Evolutionary conservation across 1,140 invertebrate species (phyloP), one percentile per base, ranked within the genome.

Genomic region (Brachionus rotundiformis): DNA sequence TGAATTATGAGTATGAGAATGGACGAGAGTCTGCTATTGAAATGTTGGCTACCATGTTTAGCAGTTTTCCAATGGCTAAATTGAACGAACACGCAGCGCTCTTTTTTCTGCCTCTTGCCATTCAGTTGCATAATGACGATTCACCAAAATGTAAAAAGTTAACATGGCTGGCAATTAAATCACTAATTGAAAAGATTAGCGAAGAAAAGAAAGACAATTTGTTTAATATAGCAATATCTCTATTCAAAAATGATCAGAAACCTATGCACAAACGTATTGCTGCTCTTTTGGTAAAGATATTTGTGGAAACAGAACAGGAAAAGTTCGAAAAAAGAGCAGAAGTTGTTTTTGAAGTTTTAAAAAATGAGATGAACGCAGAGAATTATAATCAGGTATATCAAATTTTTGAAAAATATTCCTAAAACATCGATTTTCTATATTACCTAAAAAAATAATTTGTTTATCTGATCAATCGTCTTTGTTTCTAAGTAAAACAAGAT

Each of bases 21-120:
- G 95, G 95, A 3, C 89, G 95, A 29, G 89, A 93, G 65, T 95
- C 94, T 8, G 93, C 93, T 0, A 87, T 96, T 0, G 92, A 93
- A 85, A 94, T 97, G 89, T 87, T 98, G 25, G 90, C 92, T 29
- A 89, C 90, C 59, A 90, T 96, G 31, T 91, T 96, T 61, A 91
- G 90, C 49, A 91, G 91, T 75, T 93, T 96, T 84, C 91, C 93
- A 75, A 85, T 91, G 85, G 92, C 93, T 87, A 84, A 85, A 84
- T 79, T 95, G 0, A 86, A 87, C 1, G 88, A 90, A 65, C 89
- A 92, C 80, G 89, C 91, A 8, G 90, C 91, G 4, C 88, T 93
- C 1, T 90, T 95, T 59, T 93, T 94, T 84, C 84, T 95, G 0
- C 91, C 92, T 0, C 86, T 95, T 27, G 91, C 93, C 16, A 90